Conservation (phyloP, 2,797 vertebrate species). For the Amphiprion clarkii region DNA sequence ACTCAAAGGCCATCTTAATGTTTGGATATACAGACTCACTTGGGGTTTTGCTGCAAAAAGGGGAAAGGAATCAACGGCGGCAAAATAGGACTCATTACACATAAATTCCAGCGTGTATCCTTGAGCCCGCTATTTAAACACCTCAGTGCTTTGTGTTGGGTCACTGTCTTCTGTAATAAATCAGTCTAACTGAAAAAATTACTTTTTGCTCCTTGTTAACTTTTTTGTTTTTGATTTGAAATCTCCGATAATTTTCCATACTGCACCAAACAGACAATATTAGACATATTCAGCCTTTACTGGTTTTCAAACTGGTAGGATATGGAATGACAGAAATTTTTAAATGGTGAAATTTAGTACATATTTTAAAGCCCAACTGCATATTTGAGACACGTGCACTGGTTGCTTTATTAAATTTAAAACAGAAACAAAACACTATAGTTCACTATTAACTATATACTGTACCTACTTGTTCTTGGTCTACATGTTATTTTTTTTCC, state of each 20-base stretch:
- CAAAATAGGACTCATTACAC: slow-evolving; percentile 47
- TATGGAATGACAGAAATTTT: background rate
- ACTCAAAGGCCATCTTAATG: slow-evolving; percentile 79
- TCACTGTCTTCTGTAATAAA: background rate
- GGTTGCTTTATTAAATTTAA: background rate
- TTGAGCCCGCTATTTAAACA: slow-evolving; percentile 17
- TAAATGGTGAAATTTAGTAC: background rate
- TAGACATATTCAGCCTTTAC: background rate
- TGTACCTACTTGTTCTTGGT: no score
- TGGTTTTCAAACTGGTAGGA: background rate
- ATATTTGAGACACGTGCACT: background rate
- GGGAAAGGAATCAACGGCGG: slow-evolving; percentile 52
- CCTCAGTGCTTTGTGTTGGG: slow-evolving; percentile 2
- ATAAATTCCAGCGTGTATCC: slow-evolving; percentile 27
- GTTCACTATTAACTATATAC: background rate
- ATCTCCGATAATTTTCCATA: background rate
- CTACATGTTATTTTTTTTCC: no score
- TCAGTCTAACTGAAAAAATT: background rate
- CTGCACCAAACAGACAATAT: background rate
- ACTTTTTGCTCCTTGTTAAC: background rate
- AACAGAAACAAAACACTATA: background rate
- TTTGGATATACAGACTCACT: slow-evolving; percentile 75
- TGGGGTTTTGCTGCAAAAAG: slow-evolving; percentile 60
- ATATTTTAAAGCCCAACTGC: background rate
- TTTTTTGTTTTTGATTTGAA: background rate